Percentiles rank a stretch among this genome's conserved stretches.
phyloP scores from a whole-genome alignment of 2,888 invertebrate genomes.

The Balanococcus diminutus region DNA sequence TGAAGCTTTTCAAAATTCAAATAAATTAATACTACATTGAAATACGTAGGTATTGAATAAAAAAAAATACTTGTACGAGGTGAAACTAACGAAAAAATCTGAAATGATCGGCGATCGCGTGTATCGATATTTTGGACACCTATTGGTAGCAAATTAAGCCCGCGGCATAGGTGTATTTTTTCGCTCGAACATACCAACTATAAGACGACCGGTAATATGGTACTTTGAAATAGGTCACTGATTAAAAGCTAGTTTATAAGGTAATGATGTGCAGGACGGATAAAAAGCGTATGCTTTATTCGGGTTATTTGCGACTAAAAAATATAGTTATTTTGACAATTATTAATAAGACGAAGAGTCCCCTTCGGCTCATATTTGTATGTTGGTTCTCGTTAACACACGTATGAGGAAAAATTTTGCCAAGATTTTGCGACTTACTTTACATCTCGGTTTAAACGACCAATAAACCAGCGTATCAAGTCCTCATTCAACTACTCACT shows the following conservation, averaged over 20 bases:
- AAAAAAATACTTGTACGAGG: not conserved
- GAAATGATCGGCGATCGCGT: slow-evolving; percentile 6
- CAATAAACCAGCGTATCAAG: not conserved
- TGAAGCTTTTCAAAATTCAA: not conserved
- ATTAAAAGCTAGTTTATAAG: slow-evolving; percentile 11
- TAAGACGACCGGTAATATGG: not conserved
- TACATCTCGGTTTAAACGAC: not conserved
- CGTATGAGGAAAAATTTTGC: not conserved
- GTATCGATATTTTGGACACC: not conserved
- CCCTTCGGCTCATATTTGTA: not conserved
- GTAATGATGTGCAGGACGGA: not conserved
- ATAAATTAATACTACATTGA: too few relatives aligned
- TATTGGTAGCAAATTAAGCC: not conserved
- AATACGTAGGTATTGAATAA: not conserved
- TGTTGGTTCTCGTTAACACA: not conserved
- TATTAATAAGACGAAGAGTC: not conserved
- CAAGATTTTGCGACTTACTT: slow-evolving; percentile 11
- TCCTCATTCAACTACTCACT: not conserved
- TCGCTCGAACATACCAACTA: not conserved
- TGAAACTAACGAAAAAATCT: not conserved
- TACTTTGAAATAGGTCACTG: slow-evolving; percentile 17
- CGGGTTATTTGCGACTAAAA: slow-evolving; percentile 17
- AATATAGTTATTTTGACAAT: slow-evolving; percentile 23
- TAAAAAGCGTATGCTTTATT: not conserved
- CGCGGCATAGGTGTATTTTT: not conserved